These are phyloP conservation scores for Leptatherina wallacei DNA, from an alignment of 2,797 vertebrate species.

Conservation along the genomic window DNA sequence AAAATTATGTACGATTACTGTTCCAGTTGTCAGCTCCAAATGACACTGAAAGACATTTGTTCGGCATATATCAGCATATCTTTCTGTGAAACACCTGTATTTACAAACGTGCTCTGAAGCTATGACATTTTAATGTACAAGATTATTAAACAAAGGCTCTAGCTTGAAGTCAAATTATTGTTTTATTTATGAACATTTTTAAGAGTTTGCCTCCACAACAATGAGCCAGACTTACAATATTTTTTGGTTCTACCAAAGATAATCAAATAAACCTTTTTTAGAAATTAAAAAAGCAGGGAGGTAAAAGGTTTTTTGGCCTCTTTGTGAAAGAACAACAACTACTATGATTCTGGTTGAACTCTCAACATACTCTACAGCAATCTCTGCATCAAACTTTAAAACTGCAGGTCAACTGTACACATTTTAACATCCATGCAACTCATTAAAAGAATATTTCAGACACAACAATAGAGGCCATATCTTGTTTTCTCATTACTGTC, in stretches of 20 bases:
- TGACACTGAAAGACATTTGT: background rate
- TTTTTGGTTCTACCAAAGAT: background rate
- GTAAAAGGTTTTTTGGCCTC: too few species aligned
- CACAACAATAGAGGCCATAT: conserved; percentile 34
- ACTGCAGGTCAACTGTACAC: background rate
- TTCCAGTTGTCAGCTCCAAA: background rate
- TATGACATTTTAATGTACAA: background rate
- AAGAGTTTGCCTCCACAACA: background rate
- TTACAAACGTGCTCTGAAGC: too few species aligned
- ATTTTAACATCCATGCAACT: conserved; percentile 9
- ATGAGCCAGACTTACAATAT: background rate
- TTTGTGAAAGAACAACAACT: background rate
- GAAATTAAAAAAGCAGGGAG: background rate
- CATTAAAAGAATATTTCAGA: conserved; percentile 35
- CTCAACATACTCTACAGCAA: background rate
- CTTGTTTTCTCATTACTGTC: conserved; percentile 55
- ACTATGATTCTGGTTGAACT: background rate
- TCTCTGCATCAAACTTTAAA: background rate
- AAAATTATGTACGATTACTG: background rate
- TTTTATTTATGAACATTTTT: background rate
- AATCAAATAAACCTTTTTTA: background rate
- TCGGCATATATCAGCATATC: background rate
- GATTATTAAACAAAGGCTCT: background rate
- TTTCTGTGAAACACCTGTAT: background rate
- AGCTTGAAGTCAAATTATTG: background rate